Evolutionary conservation across 2,888 invertebrate genomes (phyloP), one percentile per base, ranked within the genome.

Genomic region (Phaedon cochleariae): DNA sequence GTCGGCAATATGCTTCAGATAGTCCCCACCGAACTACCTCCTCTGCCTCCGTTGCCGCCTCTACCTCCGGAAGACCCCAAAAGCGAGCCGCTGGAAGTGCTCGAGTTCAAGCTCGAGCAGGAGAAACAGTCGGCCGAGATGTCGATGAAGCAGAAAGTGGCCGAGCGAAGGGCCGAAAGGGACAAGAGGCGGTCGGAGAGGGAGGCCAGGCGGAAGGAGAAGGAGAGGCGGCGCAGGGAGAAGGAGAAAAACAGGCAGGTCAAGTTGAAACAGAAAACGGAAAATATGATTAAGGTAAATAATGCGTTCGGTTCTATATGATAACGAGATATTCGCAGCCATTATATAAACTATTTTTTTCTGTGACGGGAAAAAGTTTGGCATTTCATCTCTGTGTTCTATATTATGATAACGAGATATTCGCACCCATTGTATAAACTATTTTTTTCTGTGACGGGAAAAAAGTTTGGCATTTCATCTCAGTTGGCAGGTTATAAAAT

Each of bases 1-100:
- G 86, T 88, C 37, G 89, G 88, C 17, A 88, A 88, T 72, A 85
- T 88, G 69, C 79, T 88, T 34, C 87, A 88, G 81, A 87, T 88
- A 6, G 86, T 88, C 3, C 88, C 88, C 1, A 85, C 83, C 20
- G 87, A 87, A 58, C 77, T 83, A 17, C 59, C 65, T 0, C 65
- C 70, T n/a, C 60, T 68, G 15, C 26, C 67, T n/a, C 71, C 70
- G 6, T 62, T 70, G 17, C 31, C 41, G 12, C 57, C 65, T 6
- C 57, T 64, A 2, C 45, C 59, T 54, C 64, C 49, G n/a, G 59
- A 67, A 15, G 62, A 62, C 10, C 59, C 66, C 10, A 22, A 63
- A 41, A 17, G 26, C 6, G 55, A 57, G 31, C 6, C 18, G 7
- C 17, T 41, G 5, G 18, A 17, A 1, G 17, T 15, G 22, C n/a